Conservation (phyloP, 2,797 vertebrate genomes). For the Coilia nasus region DNA sequence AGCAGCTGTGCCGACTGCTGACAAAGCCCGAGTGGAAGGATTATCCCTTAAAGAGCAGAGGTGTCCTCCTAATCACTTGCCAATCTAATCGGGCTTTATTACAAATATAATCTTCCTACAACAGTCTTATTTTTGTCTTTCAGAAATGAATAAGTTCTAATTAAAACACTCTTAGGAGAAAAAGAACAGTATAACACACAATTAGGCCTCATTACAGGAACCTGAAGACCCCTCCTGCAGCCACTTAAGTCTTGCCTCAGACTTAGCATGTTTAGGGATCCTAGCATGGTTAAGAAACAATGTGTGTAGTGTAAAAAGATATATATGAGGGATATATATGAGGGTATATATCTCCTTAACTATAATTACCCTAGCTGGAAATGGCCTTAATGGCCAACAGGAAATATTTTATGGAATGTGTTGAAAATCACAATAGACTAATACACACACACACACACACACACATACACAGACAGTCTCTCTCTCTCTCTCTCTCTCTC, state of each 20-base stretch:
- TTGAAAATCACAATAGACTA: neutral
- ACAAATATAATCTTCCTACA: too few relatives aligned
- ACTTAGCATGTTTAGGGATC: too few relatives aligned
- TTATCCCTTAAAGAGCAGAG: neutral
- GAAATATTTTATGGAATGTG: neutral
- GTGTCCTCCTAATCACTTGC: constrained; percentile 1
- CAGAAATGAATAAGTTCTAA: too few relatives aligned
- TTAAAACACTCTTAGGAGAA: too few relatives aligned
- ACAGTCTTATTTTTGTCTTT: too few relatives aligned
- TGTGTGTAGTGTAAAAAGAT: too few relatives aligned
- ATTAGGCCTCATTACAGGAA: constrained; percentile 1
- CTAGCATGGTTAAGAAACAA: too few relatives aligned
- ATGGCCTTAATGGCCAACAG: neutral
- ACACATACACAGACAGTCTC: too few relatives aligned
- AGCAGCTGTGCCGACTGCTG: neutral
- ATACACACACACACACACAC: neutral
- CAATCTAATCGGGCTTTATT: too few relatives aligned
- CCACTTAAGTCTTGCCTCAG: too few relatives aligned
- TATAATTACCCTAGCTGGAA: neutral
- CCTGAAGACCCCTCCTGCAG: neutral
- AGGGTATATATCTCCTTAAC: neutral
- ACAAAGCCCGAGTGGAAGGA: neutral
- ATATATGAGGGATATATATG: too few relatives aligned
- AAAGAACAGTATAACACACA: neutral
- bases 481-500: too few relatives aligned